Conservation (phyloP, 2,113 vertebrate genomes). For the Ptilorrhoa leucosticta region DNA sequence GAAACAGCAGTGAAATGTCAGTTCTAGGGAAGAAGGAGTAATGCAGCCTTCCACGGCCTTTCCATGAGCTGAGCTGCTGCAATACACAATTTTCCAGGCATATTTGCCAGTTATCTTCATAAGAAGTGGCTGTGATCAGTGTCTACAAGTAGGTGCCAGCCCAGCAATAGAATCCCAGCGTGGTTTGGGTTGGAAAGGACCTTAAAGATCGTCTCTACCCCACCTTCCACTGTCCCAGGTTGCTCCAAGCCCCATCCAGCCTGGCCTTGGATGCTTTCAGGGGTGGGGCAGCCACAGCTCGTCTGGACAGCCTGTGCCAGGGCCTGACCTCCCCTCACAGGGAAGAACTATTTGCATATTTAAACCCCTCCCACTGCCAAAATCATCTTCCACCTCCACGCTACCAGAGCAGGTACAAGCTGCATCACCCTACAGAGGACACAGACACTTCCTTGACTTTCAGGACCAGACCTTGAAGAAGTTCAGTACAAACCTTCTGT, state of each 20-base stretch:
- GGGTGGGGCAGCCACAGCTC: not conserved
- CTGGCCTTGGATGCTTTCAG: not conserved
- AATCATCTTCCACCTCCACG: accelerated
- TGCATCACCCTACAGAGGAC: not conserved
- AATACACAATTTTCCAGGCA: not conserved
- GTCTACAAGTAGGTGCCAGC: not conserved
- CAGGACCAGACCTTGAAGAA: not conserved
- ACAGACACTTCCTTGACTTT: not conserved
- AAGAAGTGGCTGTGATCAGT: accelerated
- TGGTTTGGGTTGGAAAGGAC: not conserved
- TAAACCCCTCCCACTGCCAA: not conserved
- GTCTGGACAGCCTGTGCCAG: not conserved
- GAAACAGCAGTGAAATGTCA: not conserved
- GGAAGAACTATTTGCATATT: not conserved
- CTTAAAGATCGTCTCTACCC: not conserved
- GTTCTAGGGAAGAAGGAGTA: not conserved
- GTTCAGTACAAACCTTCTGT: not conserved
- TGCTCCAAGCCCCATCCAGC: accelerated
- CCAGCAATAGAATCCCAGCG: not conserved
- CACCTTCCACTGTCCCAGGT: not conserved
- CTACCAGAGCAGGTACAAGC: not conserved
- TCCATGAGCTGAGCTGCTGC: not conserved
- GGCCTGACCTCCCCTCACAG: not conserved
- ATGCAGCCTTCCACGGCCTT: not conserved
- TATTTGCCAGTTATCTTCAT: not conserved